A percentile compares a stretch with the other conserved stretches of the same genome.
These are phyloP conservation scores for Condylura cristata DNA, from an alignment of 2,113 vertebrate species.

Conservation along the genomic window DNA sequence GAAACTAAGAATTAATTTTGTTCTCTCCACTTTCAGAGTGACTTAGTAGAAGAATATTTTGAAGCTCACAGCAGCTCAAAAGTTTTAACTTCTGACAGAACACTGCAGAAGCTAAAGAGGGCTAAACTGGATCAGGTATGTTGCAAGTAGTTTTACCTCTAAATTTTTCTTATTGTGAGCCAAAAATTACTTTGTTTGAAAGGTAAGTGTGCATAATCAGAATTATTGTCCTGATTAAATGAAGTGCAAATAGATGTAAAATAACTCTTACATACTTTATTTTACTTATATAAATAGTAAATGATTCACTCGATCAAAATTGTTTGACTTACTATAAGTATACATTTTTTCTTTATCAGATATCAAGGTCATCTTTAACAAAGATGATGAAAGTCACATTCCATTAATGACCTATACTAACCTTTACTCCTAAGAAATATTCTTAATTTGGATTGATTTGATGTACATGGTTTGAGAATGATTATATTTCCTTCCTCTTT, in stretches of 20 bases:
- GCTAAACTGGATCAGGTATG: slow-evolving; percentile 93
- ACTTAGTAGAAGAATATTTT: slow-evolving; percentile 95
- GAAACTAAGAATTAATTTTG: slow-evolving; percentile 62
- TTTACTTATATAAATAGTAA: not conserved
- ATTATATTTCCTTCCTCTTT: slow-evolving; percentile 4
- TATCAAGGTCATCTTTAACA: not conserved
- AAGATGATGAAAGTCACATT: slow-evolving; percentile 12
- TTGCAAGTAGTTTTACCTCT: not conserved
- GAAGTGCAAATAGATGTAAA: not conserved
- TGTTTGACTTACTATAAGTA: not conserved
- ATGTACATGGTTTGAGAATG: slow-evolving; percentile 30
- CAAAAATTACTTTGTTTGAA: not conserved
- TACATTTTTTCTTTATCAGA: not conserved
- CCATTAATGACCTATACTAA: not conserved
- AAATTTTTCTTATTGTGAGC: not conserved
- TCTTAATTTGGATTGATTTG: slow-evolving; percentile 39
- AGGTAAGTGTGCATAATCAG: not conserved
- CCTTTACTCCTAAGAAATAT: not conserved
- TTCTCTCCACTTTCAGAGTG: slow-evolving; percentile 83
- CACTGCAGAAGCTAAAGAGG: slow-evolving; percentile 92
- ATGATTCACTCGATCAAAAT: not conserved
- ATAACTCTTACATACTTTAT: not conserved
- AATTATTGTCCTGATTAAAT: not conserved
- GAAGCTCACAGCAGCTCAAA: slow-evolving; percentile 98
- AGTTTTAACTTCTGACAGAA: slow-evolving; percentile 95